Conservation (phyloP, 92 coral and sea anemone species). For the Meandrina meandrites region DNA sequence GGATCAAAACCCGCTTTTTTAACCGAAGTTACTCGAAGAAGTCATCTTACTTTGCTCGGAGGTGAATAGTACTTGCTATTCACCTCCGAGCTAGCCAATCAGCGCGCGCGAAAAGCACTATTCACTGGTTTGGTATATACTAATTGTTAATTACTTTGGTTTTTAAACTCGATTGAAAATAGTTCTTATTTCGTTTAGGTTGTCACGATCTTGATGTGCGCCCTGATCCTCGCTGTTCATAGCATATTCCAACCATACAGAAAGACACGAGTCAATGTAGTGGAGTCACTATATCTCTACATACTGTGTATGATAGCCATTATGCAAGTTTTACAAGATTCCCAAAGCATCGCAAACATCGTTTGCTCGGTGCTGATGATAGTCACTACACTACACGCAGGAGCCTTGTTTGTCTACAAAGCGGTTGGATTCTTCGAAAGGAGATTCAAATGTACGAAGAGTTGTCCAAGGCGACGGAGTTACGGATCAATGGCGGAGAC, state of each 20-base stretch:
- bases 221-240: constrained; percentile 68
- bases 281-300: constrained; percentile 85
- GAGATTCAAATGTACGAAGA: constrained; percentile 39
- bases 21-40: no score
- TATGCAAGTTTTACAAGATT: constrained; percentile 64
- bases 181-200: constrained; percentile 41
- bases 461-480: background rate
- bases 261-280: constrained; percentile 71
- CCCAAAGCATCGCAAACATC: constrained; percentile 14
- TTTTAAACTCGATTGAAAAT: background rate
- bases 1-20: no score
- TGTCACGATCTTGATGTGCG: constrained; percentile 71
- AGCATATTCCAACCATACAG: constrained; percentile 89
- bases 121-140: no score
- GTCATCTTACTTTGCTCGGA: no score
- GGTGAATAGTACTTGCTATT: no score
- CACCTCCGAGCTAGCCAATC: no score
- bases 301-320: constrained; percentile 67
- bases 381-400: constrained; percentile 53
- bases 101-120: no score
- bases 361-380: constrained; percentile 45
- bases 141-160: no score
- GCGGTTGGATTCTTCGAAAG: constrained; percentile 61
- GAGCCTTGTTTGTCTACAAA: constrained; percentile 42
- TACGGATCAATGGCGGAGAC: constrained; percentile 60